Evolutionary conservation across 2,113 vertebrate genomes (phyloP).

Genomic region (Eleginops maclovinus): DNA sequence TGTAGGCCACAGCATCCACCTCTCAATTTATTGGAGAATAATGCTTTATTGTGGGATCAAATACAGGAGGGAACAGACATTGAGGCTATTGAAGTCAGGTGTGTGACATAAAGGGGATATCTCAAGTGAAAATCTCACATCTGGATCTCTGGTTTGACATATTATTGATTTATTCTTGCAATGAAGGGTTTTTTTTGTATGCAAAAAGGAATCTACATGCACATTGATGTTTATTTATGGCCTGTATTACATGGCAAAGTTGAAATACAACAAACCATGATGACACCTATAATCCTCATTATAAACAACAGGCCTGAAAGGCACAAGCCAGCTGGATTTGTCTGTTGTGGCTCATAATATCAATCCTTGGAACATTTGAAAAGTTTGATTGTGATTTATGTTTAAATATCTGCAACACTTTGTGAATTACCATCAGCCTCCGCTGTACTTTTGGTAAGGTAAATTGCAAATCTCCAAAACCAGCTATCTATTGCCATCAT

Average conservation of each 20-base stretch:
- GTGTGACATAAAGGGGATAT: neutral
- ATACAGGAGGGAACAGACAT: neutral
- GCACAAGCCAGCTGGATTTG: too few species aligned
- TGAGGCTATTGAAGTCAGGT: neutral
- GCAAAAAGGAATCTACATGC: too few species aligned
- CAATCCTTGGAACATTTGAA: too few species aligned
- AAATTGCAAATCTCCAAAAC: neutral
- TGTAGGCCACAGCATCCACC: conserved; percentile 54
- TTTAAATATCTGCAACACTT: neutral
- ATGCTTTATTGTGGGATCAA: conserved; percentile 16
- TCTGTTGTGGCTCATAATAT: too few species aligned
- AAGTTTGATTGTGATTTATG: neutral
- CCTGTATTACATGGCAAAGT: neutral
- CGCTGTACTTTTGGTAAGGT: neutral
- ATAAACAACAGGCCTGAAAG: too few species aligned
- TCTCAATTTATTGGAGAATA: conserved; percentile 12
- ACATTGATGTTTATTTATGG: conserved; percentile 8
- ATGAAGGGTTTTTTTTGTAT: neutral
- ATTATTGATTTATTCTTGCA: neutral
- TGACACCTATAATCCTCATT: too few species aligned
- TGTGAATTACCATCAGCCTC: neutral
- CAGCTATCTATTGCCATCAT: neutral
- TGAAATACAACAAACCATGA: neutral
- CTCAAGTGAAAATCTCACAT: neutral
- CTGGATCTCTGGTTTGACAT: conserved; percentile 1